phyloP scores from a whole-genome alignment of 2,113 vertebrate genomes.

The Cyprinodon variegatus region DNA sequence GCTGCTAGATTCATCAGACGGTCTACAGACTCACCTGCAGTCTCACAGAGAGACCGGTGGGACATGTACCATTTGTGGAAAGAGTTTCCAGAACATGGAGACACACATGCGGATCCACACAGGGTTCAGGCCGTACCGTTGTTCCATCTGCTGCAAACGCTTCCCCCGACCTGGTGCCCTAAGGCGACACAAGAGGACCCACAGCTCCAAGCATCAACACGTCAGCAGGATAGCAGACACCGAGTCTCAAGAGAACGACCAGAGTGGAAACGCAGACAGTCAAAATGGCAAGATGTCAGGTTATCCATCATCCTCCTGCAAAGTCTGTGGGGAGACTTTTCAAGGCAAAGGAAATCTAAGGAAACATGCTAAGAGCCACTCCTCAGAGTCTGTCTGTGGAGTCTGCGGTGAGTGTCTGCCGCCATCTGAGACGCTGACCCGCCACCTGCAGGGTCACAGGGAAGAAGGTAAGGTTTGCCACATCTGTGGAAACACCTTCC shows the following conservation, averaged over 20 bases:
- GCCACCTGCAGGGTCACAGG: slow-evolving; percentile 46
- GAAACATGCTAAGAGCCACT: slow-evolving; percentile 44
- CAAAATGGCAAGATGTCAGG: background rate
- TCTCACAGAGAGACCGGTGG: slow-evolving; percentile 36
- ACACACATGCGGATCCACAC: slow-evolving; percentile 60
- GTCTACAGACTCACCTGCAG: slow-evolving; percentile 40
- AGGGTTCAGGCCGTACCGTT: slow-evolving; percentile 47
- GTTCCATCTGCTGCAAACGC: slow-evolving; percentile 48
- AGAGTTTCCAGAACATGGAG: slow-evolving; percentile 59
- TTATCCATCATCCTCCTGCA: slow-evolving; percentile 5
- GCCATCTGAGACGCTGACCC: background rate
- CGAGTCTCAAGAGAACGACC: accelerated
- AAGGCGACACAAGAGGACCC: slow-evolving; percentile 68
- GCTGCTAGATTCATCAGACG: slow-evolving; percentile 19
- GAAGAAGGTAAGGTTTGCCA: slow-evolving; percentile 61
- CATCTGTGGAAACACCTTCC: slow-evolving; percentile 62
- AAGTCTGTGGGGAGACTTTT: slow-evolving; percentile 44
- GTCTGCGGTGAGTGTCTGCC: slow-evolving; percentile 34
- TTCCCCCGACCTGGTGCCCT: slow-evolving; percentile 60
- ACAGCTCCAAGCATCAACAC: slow-evolving; percentile 13
- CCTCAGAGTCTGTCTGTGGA: slow-evolving; percentile 25
- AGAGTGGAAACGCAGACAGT: background rate
- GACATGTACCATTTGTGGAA: slow-evolving; percentile 62
- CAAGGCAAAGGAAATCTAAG: slow-evolving; percentile 31
- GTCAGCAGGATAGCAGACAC: background rate